Evolutionary conservation across 2,797 vertebrate species (phyloP).

Genomic region (Chiroxiphia lanceolata): DNA sequence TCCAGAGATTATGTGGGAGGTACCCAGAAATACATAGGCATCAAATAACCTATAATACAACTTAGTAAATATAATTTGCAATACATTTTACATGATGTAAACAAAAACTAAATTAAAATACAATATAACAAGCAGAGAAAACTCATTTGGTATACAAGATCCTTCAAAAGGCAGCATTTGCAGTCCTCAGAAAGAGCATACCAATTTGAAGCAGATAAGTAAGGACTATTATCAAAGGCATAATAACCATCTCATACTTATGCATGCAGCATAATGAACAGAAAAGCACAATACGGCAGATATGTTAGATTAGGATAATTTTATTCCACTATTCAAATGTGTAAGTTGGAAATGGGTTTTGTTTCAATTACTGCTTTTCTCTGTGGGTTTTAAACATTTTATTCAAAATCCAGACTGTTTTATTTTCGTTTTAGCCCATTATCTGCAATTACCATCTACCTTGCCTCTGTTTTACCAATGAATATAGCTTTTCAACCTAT

Average conservation of each 20-base stretch:
- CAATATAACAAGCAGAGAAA: conserved; percentile 25
- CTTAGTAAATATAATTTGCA: conserved; percentile 38
- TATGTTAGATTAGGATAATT: conserved; percentile 75
- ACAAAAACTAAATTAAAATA: conserved; percentile 67
- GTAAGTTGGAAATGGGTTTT: conserved; percentile 65
- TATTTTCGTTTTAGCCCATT: conserved; percentile 46
- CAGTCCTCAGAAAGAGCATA: conserved; percentile 47
- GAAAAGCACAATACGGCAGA: conserved; percentile 70
- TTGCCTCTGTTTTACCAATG: background rate
- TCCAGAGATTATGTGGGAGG: background rate
- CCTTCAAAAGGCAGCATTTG: conserved; percentile 49
- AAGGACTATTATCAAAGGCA: conserved; percentile 69
- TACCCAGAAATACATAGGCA: background rate
- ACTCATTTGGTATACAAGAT: conserved; percentile 63
- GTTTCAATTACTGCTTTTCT: conserved; percentile 72
- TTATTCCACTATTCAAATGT: conserved; percentile 71
- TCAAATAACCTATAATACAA: background rate
- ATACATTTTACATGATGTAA: conserved; percentile 56
- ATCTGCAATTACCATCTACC: conserved; percentile 21
- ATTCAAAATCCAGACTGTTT: conserved; percentile 50
- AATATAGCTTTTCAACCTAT: background rate
- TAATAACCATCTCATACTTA: conserved; percentile 72
- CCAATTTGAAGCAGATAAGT: conserved; percentile 71
- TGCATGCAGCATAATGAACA: conserved; percentile 65
- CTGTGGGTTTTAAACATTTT: conserved; percentile 57